Conservation (phyloP, 2,888 invertebrate species). For the Lithophane semibrunnea region DNA sequence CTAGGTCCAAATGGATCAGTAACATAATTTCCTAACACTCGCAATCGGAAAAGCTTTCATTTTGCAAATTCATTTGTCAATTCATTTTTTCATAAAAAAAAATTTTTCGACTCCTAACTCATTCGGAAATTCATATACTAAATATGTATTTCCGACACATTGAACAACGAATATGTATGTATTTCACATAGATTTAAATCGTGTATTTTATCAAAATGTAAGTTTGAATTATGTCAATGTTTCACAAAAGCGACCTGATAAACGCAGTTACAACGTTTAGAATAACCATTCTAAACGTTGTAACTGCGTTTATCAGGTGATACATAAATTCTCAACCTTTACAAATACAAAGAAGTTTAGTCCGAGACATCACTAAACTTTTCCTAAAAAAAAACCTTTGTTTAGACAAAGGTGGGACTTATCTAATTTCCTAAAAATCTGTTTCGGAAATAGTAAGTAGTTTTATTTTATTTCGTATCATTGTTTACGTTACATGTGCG, state of each 20-base stretch:
- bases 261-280: too few relatives aligned
- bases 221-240: background rate
- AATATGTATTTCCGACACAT: background rate
- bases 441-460: slow-evolving; percentile 22
- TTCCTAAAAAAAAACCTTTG: background rate
- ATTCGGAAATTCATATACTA: too few relatives aligned
- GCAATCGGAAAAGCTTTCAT: background rate
- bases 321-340: too few relatives aligned
- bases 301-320: background rate
- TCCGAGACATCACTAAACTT: background rate
- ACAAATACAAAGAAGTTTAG: background rate
- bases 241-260: background rate
- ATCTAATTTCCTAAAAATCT: slow-evolving; percentile 20
- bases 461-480: slow-evolving; percentile 25
- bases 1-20: background rate
- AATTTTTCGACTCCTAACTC: too few relatives aligned
- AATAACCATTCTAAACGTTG: background rate
- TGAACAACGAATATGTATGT: background rate
- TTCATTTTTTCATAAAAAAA: too few relatives aligned
- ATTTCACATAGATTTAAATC: background rate
- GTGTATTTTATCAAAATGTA: background rate
- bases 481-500: slow-evolving; percentile 30
- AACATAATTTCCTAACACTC: background rate
- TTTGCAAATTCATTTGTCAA: too few relatives aligned
- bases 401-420: background rate